phyloP scores from a whole-genome alignment of 2,888 invertebrate species.

The Microplitis deprimator region DNA sequence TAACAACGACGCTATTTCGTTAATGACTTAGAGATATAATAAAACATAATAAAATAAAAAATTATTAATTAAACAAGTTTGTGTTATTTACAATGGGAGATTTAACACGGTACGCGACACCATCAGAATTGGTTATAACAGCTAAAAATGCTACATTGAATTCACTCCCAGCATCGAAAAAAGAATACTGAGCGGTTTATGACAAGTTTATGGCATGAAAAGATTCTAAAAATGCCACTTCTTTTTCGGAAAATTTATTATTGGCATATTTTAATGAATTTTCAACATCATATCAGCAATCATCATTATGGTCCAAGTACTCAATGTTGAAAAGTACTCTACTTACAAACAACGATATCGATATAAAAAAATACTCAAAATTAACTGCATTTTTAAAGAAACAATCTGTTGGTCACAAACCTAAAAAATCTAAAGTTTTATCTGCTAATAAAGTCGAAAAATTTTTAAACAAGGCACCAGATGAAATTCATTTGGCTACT shows the following conservation, averaged over 20 bases:
- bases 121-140: no score
- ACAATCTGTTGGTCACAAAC: constrained; percentile 49
- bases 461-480: constrained; percentile 49
- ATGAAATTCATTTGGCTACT: constrained; percentile 40
- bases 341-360: constrained; percentile 34
- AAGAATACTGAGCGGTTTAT: no score
- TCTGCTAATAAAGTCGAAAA: no score
- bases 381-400: constrained; percentile 52
- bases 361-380: constrained; percentile 40
- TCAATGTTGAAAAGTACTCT: constrained; percentile 47
- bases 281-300: constrained; percentile 39
- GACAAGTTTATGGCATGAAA: constrained; percentile 20
- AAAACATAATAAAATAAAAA: no score
- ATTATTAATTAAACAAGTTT: no score
- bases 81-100: no score
- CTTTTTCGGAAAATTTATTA: constrained; percentile 41
- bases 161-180: no score
- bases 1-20: no score
- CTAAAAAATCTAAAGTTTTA: no score
- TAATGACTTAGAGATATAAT: no score
- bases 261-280: constrained; percentile 47
- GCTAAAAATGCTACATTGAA: no score
- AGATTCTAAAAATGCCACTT: constrained; percentile 24
- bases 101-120: no score
- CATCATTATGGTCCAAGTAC: constrained; percentile 46